Conservation (phyloP, 2,113 vertebrate genomes). For the Labrus mixtus region DNA sequence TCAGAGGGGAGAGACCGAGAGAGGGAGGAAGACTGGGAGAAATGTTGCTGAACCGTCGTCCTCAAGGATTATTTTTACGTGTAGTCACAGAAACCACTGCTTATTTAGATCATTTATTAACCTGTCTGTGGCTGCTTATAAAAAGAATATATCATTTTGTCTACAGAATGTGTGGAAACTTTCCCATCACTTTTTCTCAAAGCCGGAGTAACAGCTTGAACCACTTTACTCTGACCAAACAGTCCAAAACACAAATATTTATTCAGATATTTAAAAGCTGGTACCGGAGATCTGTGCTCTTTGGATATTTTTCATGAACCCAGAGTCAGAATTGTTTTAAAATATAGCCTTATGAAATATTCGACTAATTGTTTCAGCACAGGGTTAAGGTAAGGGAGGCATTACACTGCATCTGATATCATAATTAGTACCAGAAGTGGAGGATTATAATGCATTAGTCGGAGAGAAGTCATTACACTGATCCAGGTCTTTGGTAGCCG, state of each 20-base stretch:
- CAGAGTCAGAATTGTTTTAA: too few species aligned
- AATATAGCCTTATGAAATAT: too few species aligned
- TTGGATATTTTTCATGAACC: too few species aligned
- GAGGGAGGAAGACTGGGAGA: constrained; percentile 14
- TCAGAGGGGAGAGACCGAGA: constrained; percentile 13
- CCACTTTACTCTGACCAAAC: not conserved
- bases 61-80: constrained; percentile 1
- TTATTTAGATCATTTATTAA: not conserved
- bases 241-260: not conserved
- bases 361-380: too few species aligned
- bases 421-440: too few species aligned
- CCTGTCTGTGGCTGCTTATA: not conserved
- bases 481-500: constrained; percentile 93
- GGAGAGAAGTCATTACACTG: constrained; percentile 85
- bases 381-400: too few species aligned
- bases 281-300: too few species aligned
- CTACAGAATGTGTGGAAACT: too few species aligned
- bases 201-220: not conserved
- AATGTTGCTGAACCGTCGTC: constrained; percentile 25
- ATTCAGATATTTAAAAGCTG: too few species aligned
- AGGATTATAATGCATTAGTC: not conserved
- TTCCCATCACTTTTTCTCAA: not conserved
- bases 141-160: not conserved
- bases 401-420: too few species aligned
- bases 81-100: not conserved